Conservation (phyloP, 2,888 invertebrate species). For the Dusona sp. region DNA sequence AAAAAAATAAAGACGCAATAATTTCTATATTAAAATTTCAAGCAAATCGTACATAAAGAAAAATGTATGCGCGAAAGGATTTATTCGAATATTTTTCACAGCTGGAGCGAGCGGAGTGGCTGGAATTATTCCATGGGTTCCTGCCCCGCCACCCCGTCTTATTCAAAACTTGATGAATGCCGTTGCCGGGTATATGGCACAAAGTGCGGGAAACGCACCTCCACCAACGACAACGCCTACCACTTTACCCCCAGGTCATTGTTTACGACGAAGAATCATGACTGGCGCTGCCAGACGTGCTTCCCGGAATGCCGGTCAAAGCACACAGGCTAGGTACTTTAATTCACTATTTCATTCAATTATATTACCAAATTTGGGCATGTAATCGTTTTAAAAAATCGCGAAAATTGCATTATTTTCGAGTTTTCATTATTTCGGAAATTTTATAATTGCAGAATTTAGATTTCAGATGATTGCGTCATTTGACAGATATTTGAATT, state of each 20-base stretch:
- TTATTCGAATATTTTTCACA: neutral
- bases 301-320: constrained; percentile 80
- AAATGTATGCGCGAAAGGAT: too few relatives aligned
- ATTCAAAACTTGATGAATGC: constrained; percentile 86
- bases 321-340: constrained; percentile 81
- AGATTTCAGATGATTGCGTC: too few relatives aligned
- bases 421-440: too few relatives aligned
- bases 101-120: constrained; percentile 70
- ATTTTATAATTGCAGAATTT: too few relatives aligned
- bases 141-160: constrained; percentile 85
- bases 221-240: constrained; percentile 57
- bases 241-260: constrained; percentile 18
- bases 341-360: neutral
- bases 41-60: too few relatives aligned
- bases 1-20: too few relatives aligned
- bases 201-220: constrained; percentile 72
- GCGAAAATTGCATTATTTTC: too few relatives aligned
- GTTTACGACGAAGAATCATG: constrained; percentile 70
- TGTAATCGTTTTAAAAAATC: too few relatives aligned
- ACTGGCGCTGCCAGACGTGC: constrained; percentile 75
- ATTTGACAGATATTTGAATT: too few relatives aligned
- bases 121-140: constrained; percentile 83
- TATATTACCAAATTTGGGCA: too few relatives aligned
- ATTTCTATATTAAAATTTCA: too few relatives aligned
- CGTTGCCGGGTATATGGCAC: constrained; percentile 85